Base-by-base conservation (phyloP, 2,888 invertebrate genomes). In the Prosopocoilus inquinatus region DNA sequence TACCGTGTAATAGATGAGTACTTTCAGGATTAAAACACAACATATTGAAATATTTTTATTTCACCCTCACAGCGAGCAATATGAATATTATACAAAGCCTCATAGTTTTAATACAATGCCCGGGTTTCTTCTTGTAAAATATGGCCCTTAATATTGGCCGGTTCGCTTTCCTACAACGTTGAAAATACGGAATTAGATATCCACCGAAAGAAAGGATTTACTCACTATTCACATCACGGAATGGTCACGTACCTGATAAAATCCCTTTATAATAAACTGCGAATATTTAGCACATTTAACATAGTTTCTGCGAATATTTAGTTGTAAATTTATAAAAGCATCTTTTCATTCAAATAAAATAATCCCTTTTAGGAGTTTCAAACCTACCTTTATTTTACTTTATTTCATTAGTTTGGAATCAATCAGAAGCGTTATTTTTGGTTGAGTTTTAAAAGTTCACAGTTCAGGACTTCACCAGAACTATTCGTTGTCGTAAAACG, bases 21-120 rank as follows among this genome's bases (percentile, higher is more conserved):
- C 76, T 76, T 74, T 69, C 67, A 68, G 77, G 77, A 77, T 77
- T 77, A 77, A 75, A 76, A 73, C 72, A 67, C 71, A 74, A 73
- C 75, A 74, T 75, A 75, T 75, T 76, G 76, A 75, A 76, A 76
- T 75, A 76, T 76, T 75, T 75, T 74, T 75, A 71, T 72, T 73
- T 71, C 67, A 61, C 66, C 63, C 67, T 66, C 64, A 55, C 56
- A 49, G 59, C 45, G 60, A 57, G 64, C 64, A 63, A 65, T 66
- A 70, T 68, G 69, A 70, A 69, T 69, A 69, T 70, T 68, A 69
- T 68, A 66, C 64, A 67, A 68, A 68, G 68, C 67, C 66, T 66
- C 66, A 64, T 69, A 68, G 69, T 68, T 68, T 67, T 66, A 65
- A 67, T 65, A 67, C 67, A 65, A 66, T 64, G 57, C 57, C 59